Conservation (phyloP, 2,797 vertebrate genomes). For the Acrossocheilus fasciatus region DNA sequence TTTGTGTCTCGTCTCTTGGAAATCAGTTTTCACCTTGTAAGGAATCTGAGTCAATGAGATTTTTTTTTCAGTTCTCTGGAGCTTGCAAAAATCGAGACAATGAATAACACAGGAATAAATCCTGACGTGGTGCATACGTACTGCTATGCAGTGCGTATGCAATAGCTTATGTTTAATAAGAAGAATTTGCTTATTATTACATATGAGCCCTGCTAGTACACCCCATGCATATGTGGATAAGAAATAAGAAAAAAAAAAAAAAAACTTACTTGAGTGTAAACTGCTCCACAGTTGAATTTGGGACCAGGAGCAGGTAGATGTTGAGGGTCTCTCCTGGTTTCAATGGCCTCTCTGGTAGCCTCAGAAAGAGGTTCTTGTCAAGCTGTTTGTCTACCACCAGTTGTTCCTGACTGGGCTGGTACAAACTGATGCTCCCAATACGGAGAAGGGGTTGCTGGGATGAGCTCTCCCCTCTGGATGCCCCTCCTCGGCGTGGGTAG, state of each 20-base stretch:
- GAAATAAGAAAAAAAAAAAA: constrained; percentile 8
- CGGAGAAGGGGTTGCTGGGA: constrained; percentile 95
- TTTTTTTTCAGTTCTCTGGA: background rate
- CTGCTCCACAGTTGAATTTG: constrained; percentile 93
- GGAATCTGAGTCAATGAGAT: constrained; percentile 3
- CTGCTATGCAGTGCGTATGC: background rate
- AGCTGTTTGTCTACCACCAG: constrained; percentile 90
- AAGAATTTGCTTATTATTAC: background rate
- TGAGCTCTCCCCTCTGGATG: constrained; percentile 82
- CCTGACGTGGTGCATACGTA: background rate
- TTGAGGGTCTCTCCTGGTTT: constrained; percentile 91
- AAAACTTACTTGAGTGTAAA: constrained; percentile 93
- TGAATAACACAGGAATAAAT: background rate
- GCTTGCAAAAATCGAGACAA: background rate
- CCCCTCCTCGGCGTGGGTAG: constrained; percentile 65
- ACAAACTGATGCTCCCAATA: constrained; percentile 94
- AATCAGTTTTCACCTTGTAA: constrained; percentile 34
- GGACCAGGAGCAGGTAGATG: constrained; percentile 89
- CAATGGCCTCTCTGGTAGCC: constrained; percentile 90
- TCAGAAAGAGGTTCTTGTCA: constrained; percentile 92
- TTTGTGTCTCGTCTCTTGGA: constrained; percentile 35
- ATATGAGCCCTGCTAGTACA: background rate
- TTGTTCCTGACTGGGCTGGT: constrained; percentile 84
- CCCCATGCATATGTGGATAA: background rate
- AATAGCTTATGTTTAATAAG: background rate